Conservation (phyloP, 2,113 vertebrate species). For the Tamias sibiricus region DNA sequence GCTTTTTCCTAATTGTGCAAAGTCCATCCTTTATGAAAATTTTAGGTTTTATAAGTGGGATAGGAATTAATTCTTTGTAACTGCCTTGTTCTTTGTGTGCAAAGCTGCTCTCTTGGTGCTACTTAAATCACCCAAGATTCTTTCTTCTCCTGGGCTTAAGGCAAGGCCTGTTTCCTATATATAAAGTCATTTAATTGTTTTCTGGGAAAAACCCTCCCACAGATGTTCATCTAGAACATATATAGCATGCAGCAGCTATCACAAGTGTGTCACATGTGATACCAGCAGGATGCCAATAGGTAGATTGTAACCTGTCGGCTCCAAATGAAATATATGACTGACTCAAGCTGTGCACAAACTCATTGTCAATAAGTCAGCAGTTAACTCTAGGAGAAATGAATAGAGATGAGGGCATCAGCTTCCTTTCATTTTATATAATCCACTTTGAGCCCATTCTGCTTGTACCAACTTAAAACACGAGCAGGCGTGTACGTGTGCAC, state of each 20-base stretch:
- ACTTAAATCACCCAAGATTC: background rate
- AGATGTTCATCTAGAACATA: background rate
- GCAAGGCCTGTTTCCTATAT: background rate
- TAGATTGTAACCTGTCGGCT: conserved; percentile 58
- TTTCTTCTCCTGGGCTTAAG: background rate
- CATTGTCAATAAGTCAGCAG: conserved; percentile 63
- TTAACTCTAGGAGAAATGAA: conserved; percentile 64
- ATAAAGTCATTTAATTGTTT: background rate
- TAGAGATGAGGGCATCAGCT: conserved; percentile 62
- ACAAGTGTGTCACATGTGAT: conserved; percentile 8
- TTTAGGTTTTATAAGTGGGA: background rate
- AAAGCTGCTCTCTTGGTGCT: background rate
- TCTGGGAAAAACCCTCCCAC: background rate
- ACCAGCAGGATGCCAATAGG: conserved; percentile 71
- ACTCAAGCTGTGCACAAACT: conserved; percentile 72
- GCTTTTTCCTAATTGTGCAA: background rate
- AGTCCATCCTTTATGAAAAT: background rate
- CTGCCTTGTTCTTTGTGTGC: background rate
- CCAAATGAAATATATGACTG: conserved; percentile 67
- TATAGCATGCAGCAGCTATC: background rate
- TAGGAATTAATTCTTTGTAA: background rate
- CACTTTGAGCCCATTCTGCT: background rate
- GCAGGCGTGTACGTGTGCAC: rapidly evolving
- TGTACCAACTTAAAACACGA: background rate
- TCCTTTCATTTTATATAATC: conserved; percentile 54